Conservation (phyloP, 2,797 vertebrate species). For the Gymnothorax reevesii region DNA sequence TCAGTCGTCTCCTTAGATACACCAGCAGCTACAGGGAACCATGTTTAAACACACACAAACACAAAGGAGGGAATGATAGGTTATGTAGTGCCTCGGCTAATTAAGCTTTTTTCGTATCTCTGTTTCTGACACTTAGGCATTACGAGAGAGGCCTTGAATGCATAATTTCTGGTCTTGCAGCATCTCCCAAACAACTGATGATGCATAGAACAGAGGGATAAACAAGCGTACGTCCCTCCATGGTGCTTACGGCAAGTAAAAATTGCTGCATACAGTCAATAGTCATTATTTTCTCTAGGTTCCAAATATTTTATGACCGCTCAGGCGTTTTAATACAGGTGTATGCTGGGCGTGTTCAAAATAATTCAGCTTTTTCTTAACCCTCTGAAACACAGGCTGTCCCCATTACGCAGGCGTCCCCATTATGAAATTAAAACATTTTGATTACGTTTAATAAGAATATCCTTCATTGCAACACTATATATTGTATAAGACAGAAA, state of each 20-base stretch:
- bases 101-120: constrained; percentile 26
- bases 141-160: constrained; percentile 8
- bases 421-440: too few species aligned
- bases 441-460: too few species aligned
- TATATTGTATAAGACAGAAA: too few species aligned
- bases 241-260: neutral
- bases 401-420: too few species aligned
- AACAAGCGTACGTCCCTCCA: constrained; percentile 4
- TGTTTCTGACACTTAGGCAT: neutral
- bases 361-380: too few species aligned
- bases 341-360: too few species aligned
- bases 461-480: too few species aligned
- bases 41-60: constrained; percentile 34
- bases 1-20: constrained; percentile 54
- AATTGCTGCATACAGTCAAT: neutral
- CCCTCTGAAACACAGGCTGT: too few species aligned
- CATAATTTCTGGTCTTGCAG: constrained; percentile 12
- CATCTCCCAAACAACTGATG: neutral
- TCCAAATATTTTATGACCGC: too few species aligned
- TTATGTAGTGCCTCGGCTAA: constrained; percentile 36
- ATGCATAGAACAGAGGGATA: neutral
- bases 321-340: too few species aligned
- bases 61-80: constrained; percentile 19
- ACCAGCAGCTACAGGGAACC: constrained; percentile 51
- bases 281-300: neutral